Base-by-base conservation (phyloP, 2,888 invertebrate species). In the Hesperia comma region DNA sequence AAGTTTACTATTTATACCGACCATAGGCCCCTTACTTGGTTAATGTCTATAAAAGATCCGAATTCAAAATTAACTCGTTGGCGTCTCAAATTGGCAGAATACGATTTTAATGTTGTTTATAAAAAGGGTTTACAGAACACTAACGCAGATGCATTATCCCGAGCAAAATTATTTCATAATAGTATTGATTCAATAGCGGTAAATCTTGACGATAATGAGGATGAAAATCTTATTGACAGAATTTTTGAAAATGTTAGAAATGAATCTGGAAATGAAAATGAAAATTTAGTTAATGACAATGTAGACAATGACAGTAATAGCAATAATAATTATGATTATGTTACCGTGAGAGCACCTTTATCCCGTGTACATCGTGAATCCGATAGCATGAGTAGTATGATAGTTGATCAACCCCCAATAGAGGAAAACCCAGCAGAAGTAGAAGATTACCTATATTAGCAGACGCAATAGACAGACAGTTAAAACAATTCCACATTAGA, bases 1-100 rank as follows among this genome's bases (percentile, higher is more conserved):
- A 74, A 77, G 63, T 86, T 88, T 41, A 76, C 68, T 0, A 83
- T 88, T 0, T 75, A 80, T 3, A 87, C 84, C 0, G 87, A 88
- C 61, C 86, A 87, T 67, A 73, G 78, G 61, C 82, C 83, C 0
- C 62, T 86, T 3, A 74, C 71, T 4, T 86, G 82, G 80, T 60
- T 86, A 0, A 78, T 83, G 74, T 77, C 71, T 0, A 51, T 84
- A 0, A 85, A 85, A 72, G 82, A 86, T 8, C 84, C 83, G 0
- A 82, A 79, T 33, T 79, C 80, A 0, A 75, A 83, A 70, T 69
- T 85, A 4, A 78, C 77, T 1, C 58, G 85, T 5, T 86, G 84
- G 85, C 68, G 78, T 15, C 60, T 85, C 12, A 79, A 74, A 67
- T 63, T 79, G 68, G 72, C 71, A 43, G 75, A 79, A 63, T 79